Percentiles rank a stretch among this genome's conserved stretches.
These are phyloP conservation scores for Nymphalis polychloros DNA, from an alignment of 2,888 invertebrate genomes.

Conservation along the genomic window DNA sequence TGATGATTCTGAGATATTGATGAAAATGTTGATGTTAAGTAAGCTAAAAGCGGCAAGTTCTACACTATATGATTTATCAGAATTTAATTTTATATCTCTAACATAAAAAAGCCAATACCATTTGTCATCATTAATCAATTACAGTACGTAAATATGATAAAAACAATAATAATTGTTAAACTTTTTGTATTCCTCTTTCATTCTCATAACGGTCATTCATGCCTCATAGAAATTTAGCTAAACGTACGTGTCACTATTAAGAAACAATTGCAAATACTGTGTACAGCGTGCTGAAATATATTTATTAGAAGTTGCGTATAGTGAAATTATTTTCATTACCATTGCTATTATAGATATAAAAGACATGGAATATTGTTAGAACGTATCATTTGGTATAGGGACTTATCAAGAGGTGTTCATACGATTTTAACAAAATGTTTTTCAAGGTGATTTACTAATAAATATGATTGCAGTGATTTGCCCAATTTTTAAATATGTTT, in stretches of 20 bases:
- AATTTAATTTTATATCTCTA: no score
- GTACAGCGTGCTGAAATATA: constrained; percentile 22
- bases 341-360: constrained; percentile 52
- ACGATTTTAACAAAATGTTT: constrained; percentile 24
- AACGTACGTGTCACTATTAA: constrained; percentile 26
- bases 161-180: no score
- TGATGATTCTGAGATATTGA: no score
- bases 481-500: not conserved
- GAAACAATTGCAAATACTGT: constrained; percentile 30
- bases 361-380: constrained; percentile 41
- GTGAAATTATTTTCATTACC: constrained; percentile 47
- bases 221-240: constrained; percentile 5
- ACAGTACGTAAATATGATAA: no score
- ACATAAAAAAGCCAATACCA: no score
- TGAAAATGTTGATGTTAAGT: no score
- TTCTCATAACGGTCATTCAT: not conserved
- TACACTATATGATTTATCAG: no score
- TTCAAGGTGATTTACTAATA: constrained; percentile 23
- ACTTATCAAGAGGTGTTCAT: constrained; percentile 28
- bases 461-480: not conserved
- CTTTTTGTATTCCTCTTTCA: not conserved
- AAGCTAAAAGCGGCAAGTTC: no score
- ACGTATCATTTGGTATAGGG: constrained; percentile 47
- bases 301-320: constrained; percentile 34
- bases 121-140: no score